Conservation (phyloP, 2,113 vertebrate genomes). For the Todiramphus chloris region DNA sequence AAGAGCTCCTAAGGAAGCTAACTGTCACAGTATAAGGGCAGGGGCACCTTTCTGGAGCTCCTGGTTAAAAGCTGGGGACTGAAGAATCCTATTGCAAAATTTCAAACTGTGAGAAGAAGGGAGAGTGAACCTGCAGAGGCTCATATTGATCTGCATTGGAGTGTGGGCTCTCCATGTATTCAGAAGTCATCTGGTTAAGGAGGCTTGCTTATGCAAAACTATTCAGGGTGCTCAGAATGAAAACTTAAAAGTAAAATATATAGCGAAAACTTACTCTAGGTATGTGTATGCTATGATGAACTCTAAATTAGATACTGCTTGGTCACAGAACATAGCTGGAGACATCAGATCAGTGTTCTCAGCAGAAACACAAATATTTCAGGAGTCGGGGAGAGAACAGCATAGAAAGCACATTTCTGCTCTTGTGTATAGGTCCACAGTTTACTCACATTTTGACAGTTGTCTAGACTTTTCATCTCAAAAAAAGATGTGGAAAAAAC, state of each 20-base stretch:
- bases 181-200: neutral
- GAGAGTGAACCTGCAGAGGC: neutral
- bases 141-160: accelerated
- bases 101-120: neutral
- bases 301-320: neutral
- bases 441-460: neutral
- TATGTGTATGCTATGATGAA: accelerated
- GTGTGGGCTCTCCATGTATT: accelerated
- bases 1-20: neutral
- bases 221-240: neutral
- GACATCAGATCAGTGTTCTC: neutral
- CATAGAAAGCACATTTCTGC: neutral
- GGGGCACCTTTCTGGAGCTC: neutral
- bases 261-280: neutral
- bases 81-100: neutral
- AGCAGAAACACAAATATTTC: neutral
- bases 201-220: neutral
- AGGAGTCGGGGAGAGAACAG: neutral
- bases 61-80: neutral
- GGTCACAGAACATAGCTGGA: neutral
- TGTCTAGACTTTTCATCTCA: neutral
- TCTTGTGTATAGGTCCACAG: neutral
- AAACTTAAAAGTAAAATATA: neutral
- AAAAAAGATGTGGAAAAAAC: neutral
- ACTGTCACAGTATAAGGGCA: accelerated